Evolutionary conservation across 2,888 invertebrate genomes (phyloP), one percentile per base, ranked within the genome.

Genomic region (Apodemia mormo): DNA sequence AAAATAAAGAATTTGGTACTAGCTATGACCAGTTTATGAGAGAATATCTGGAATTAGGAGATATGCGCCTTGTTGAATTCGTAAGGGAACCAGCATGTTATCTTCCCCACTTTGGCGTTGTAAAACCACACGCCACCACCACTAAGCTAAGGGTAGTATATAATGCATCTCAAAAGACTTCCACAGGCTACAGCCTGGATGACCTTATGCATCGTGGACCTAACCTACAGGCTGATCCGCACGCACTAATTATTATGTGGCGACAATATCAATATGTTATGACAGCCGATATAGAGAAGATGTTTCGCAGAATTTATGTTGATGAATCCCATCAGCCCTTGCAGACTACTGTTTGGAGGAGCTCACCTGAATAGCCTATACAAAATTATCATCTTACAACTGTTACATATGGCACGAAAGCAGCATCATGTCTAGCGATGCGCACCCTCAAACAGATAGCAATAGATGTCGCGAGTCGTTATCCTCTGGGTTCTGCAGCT

Each of bases 391-490:
- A 22, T 7, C 65, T 65, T 12, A 65, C 65, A 4, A 65, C 56
- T 8, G 56, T n/a, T n/a, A n/a, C n/a, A n/a, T n/a, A n/a, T n/a
- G n/a, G n/a, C n/a, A n/a, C n/a, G n/a, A n/a, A n/a, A 43, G 61
- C 69, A 56, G 70, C 72, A 5, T 68, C 70, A 3, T 70, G 29
- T 64, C 43, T 72, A 29, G 72, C 72, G n/a, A 70, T 70, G 72
- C 40, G 68, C 12, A 68, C 72, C n/a, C 52, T 66, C 8, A 66
- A 66, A 54, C 66, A 66, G 10, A 58, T 68, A 12, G 68, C 68
- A 8, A 52, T 43, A 64, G 37, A 72, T 4, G 64, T 65, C 30
- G 66, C 43, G 61, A 65, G 66, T 52, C 29, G 61, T 22, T 66
- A 68, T 66, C 68, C 68, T 6, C 54, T 71, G 29, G 68, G 68